Evolutionary conservation across 2,797 vertebrate genomes (phyloP).

Genomic region (Thaleichthys pacificus): DNA sequence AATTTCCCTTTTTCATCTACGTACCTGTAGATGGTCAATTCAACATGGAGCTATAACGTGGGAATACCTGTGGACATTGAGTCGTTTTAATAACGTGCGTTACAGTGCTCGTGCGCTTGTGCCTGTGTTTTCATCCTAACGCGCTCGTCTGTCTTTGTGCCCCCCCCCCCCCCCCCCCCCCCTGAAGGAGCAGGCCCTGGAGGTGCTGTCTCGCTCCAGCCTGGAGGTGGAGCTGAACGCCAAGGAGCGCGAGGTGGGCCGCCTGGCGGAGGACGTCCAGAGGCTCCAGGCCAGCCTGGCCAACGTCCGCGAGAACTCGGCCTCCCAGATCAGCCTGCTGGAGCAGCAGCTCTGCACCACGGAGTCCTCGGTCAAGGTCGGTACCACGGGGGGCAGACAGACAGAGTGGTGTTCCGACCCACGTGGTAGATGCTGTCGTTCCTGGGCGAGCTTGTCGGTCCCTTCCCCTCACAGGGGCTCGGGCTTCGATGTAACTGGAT

Average conservation of each 20-base stretch:
- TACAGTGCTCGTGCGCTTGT: background rate
- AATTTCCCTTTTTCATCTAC: too few relatives aligned
- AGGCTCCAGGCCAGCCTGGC: conserved; percentile 85
- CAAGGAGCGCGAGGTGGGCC: conserved; percentile 84
- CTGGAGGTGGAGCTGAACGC: conserved; percentile 84
- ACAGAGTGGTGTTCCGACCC: background rate
- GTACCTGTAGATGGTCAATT: too few relatives aligned
- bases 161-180: background rate
- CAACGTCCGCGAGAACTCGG: conserved; percentile 82
- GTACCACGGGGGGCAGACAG: background rate
- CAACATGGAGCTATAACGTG: too few relatives aligned
- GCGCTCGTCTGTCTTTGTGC: background rate
- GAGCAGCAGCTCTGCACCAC: conserved; percentile 86
- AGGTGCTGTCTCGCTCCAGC: conserved; percentile 80
- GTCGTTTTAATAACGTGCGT: too few relatives aligned
- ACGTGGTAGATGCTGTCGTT: too few relatives aligned
- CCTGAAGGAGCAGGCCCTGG: conserved; percentile 80
- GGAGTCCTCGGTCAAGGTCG: conserved; percentile 83
- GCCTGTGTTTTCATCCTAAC: background rate
- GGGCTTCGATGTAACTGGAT: too few relatives aligned
- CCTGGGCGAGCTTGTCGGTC: too few relatives aligned
- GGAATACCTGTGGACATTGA: too few relatives aligned
- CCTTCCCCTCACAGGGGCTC: too few relatives aligned
- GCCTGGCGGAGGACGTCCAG: conserved; percentile 85
- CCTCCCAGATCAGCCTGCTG: conserved; percentile 85